These are phyloP conservation scores for Psittacula cyanocephala DNA, from an alignment of 2,113 vertebrate species.

Conservation along the genomic window DNA sequence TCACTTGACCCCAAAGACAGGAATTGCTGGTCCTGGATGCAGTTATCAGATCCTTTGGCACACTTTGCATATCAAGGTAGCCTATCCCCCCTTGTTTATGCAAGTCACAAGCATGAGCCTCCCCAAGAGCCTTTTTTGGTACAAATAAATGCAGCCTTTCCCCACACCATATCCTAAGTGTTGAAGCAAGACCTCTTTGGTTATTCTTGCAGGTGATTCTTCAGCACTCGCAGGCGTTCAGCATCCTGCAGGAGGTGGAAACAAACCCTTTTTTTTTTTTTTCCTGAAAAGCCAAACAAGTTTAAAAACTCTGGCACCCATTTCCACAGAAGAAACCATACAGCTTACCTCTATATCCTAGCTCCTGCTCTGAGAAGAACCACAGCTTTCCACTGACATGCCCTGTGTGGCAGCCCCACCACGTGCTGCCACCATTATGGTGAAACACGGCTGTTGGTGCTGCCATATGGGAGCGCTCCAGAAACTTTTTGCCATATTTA, in stretches of 20 bases:
- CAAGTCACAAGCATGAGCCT: background rate
- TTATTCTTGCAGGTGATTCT: background rate
- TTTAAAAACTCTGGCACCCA: background rate
- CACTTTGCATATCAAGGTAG: background rate
- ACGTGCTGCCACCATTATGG: accelerated
- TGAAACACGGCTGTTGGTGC: accelerated
- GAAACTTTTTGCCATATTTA: background rate
- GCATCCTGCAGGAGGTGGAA: background rate
- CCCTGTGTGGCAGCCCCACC: accelerated
- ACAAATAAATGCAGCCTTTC: background rate
- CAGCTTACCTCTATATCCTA: background rate
- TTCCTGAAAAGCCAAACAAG: background rate
- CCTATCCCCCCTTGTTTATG: background rate
- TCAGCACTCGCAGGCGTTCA: background rate
- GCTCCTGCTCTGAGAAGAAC: background rate
- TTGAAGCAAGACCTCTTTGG: background rate
- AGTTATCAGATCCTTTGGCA: background rate
- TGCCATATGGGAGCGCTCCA: background rate
- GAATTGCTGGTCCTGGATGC: background rate
- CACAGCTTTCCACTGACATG: accelerated
- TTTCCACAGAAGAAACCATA: background rate
- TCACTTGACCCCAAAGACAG: accelerated
- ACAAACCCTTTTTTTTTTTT: background rate
- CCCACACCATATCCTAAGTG: background rate
- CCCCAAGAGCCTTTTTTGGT: background rate